Conservation (phyloP, 2,797 vertebrate genomes). For the Myotis findleyi region DNA sequence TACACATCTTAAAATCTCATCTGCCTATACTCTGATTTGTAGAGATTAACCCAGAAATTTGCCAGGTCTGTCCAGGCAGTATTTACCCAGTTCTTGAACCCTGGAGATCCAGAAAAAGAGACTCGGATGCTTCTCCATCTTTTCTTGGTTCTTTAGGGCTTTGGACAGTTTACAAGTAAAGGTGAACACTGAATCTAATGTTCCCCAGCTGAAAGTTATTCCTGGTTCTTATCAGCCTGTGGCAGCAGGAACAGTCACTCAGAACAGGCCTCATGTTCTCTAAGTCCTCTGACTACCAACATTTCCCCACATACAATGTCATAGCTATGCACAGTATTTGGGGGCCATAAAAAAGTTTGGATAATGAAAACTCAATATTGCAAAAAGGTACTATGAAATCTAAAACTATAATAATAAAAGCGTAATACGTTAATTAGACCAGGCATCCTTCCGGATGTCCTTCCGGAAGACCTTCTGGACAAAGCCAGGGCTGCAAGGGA, state of each 20-base stretch:
- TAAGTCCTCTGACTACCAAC: background rate
- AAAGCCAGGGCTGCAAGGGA: too few species aligned
- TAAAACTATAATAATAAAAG: background rate
- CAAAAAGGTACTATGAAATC: background rate
- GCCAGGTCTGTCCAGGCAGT: background rate
- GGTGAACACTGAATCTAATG: background rate
- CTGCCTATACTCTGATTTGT: background rate
- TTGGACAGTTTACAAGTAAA: background rate
- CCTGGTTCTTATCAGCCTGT: background rate
- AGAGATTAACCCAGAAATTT: conserved; percentile 16
- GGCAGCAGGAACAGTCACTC: too few species aligned
- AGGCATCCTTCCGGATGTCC: too few species aligned
- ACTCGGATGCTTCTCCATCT: background rate
- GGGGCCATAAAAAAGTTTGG: background rate
- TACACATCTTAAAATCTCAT: background rate
- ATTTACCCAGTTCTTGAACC: background rate
- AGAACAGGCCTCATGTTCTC: background rate
- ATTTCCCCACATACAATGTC: too few species aligned
- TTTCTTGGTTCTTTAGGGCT: background rate
- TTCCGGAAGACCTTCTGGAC: too few species aligned
- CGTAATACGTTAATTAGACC: too few species aligned
- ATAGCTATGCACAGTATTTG: background rate
- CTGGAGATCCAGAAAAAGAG: background rate
- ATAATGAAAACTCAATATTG: background rate
- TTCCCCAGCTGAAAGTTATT: background rate